phyloP scores from a whole-genome alignment of 1,140 invertebrate species.

The Papilio polyxenes region DNA sequence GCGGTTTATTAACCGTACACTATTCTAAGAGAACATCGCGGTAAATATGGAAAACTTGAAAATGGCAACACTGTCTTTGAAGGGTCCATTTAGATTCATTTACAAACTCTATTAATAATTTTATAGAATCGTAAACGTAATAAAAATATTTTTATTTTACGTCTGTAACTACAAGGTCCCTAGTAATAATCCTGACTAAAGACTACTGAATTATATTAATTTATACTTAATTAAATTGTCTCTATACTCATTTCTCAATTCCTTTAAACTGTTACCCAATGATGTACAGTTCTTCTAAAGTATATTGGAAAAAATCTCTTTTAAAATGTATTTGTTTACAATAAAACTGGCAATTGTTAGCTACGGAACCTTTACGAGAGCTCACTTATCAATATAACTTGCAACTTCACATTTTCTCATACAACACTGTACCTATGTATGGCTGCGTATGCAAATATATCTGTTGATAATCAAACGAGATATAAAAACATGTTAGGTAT shows the following conservation, averaged over 20 bases:
- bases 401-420: neutral
- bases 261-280: neutral
- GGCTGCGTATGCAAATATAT: neutral
- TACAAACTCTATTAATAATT: neutral
- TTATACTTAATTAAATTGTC: too few relatives aligned
- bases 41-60: slow-evolving; percentile 13
- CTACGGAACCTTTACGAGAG: neutral
- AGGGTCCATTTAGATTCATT: neutral
- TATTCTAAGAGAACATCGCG: neutral
- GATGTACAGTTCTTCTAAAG: neutral
- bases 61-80: neutral
- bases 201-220: too few relatives aligned
- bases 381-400: neutral
- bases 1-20: neutral
- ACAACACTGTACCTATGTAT: neutral
- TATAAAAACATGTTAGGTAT: neutral
- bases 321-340: neutral
- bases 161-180: neutral
- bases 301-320: neutral
- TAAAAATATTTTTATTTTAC: too few relatives aligned
- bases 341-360: neutral
- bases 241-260: neutral
- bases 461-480: slow-evolving; percentile 1
- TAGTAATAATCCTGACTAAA: neutral
- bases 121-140: neutral